Evolutionary conservation across 2,888 invertebrate species (phyloP).

Genomic region (Eucriotettix oculatus): DNA sequence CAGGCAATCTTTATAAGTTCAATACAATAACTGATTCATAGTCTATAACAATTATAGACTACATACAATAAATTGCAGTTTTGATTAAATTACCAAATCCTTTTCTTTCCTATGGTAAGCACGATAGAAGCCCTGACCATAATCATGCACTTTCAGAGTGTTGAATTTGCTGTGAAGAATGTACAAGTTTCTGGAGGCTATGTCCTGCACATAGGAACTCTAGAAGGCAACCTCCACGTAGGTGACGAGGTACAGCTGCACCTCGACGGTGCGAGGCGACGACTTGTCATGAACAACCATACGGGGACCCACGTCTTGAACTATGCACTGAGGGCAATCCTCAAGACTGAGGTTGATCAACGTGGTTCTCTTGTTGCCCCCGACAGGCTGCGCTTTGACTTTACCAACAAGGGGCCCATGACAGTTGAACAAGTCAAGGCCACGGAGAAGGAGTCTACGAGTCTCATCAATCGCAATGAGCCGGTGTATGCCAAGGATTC

Average conservation of each 20-base stretch:
- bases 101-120: no score
- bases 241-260: conserved; percentile 72
- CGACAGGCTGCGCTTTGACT: conserved; percentile 92
- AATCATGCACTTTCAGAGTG: conserved; percentile 28
- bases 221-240: conserved; percentile 60
- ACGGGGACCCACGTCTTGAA: conserved; percentile 96
- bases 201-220: conserved; percentile 78
- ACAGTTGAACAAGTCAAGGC: conserved; percentile 72
- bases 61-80: no score
- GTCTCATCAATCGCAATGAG: conserved; percentile 57
- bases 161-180: conserved; percentile 82
- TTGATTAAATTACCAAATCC: no score
- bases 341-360: conserved; percentile 86
- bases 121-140: no score
- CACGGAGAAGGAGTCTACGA: conserved; percentile 63
- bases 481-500: conserved; percentile 79
- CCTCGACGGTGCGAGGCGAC: conserved; percentile 70
- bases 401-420: conserved; percentile 82
- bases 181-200: conserved; percentile 94
- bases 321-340: conserved; percentile 76
- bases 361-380: conserved; percentile 95
- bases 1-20: no score
- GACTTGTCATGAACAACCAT: conserved; percentile 96
- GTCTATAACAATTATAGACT: no score
- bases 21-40: no score